Evolutionary conservation across 2,797 vertebrate genomes (phyloP), one percentile per base, ranked within the genome.

Genomic region (Chelonia mydas): DNA sequence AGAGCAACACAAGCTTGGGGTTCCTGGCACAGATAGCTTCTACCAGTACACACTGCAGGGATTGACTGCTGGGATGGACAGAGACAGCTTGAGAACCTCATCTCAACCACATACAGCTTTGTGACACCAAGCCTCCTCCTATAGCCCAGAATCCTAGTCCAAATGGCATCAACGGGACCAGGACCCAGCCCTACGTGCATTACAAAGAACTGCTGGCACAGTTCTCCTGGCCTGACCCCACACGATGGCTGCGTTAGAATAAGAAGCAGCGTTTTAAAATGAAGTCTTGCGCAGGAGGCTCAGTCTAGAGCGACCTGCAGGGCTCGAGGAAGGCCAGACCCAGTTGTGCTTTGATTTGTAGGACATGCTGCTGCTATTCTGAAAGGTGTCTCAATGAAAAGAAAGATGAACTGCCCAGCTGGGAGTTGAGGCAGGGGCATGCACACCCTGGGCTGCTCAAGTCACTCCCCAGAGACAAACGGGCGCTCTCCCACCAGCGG

Each of bases 1-100:
- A 47, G 82, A 86, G 45, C 23, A n/a, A 17, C 53, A 41, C 1
- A 0, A 1, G 3, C 0, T 11, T 6, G 7, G 53, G 2, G 0
- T 1, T n/a, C 13, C 12, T 1, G 7, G 33, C 59, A 16, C 13
- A 17, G 59, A 17, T 16, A 9, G 61, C 31, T 9, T n/a, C 33
- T n/a, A 7, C 15, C 33, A 65, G 61, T 17, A 4, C 16, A n/a
- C 33, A 5, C n/a, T 68, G 65, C 61, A 68, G 65, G n/a, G 65
- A 21, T n/a, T 11, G 65, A 68, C 19, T 65, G 61, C 61, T n/a
- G n/a, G 31, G 28, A 15, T 16, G 57, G 57, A 61, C 13, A 4
- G 59, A 11, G 16, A 37, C 65, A 37, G 19, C 19, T 37, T 3
- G 19, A 41, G n/a, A 72, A 37, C 65, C n/a, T 37, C 65, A 68